phyloP scores from a whole-genome alignment of 2,888 invertebrate species.

The Dasysyrphus albostriatus region DNA sequence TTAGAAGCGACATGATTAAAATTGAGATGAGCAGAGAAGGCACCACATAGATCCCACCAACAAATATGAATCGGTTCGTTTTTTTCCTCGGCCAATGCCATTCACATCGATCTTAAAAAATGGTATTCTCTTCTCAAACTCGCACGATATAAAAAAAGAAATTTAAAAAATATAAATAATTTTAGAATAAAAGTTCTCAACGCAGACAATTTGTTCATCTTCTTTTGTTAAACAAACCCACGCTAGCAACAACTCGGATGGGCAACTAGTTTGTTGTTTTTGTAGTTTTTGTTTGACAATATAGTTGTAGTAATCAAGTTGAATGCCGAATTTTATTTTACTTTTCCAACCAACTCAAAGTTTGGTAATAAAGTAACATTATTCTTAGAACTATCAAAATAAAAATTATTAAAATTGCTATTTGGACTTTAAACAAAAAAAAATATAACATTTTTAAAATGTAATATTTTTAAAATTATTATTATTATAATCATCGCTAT shows the following conservation, averaged over 20 bases:
- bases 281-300: not conserved
- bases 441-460: constrained; percentile 70
- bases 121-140: constrained; percentile 60
- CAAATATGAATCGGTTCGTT: constrained; percentile 49
- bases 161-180: not conserved
- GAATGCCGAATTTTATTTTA: constrained; percentile 46
- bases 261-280: constrained; percentile 40
- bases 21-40: constrained; percentile 51
- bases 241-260: constrained; percentile 20
- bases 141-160: not conserved
- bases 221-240: not conserved
- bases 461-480: constrained; percentile 68
- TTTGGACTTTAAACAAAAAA: constrained; percentile 62
- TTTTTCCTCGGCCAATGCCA: constrained; percentile 22
- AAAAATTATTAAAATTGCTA: constrained; percentile 56
- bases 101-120: constrained; percentile 42
- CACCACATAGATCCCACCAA: constrained; percentile 71
- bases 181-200: constrained; percentile 19
- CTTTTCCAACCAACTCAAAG: constrained; percentile 23
- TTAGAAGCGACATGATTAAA: constrained; percentile 37
- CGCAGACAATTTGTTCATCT: constrained; percentile 17
- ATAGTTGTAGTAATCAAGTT: constrained; percentile 18
- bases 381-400: constrained; percentile 52
- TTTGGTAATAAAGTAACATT: constrained; percentile 40
- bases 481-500: constrained; percentile 73